Evolutionary conservation across 2,113 vertebrate species (phyloP), one percentile per base, ranked within the genome.

Genomic region (Alethe castanea): DNA sequence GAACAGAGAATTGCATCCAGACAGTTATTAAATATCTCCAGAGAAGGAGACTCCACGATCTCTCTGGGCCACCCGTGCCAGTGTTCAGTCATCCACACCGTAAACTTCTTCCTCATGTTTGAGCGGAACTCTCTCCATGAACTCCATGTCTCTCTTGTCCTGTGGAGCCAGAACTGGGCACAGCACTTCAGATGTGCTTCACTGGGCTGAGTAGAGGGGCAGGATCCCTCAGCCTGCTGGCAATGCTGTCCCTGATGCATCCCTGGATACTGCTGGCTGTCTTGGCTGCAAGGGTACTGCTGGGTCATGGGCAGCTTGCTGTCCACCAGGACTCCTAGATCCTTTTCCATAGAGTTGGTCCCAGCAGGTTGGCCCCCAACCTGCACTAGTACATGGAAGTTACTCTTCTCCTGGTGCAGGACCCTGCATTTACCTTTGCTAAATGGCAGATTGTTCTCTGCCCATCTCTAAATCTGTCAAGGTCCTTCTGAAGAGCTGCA

Each of bases 301-400:
- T 80, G 57, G 13, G 6, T 80, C 35, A 18, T 50, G 12, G 16
- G 16, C 20, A 26, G 6, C 14, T 71, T 71, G 8, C 3, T 48
- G 50, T 14, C 8, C 31, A 35, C 20, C 17, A 64, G 31, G 14
- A 48, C 2, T 11, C 16, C 14, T 35, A 80, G 14, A 22, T 23
- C 5, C 14, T 65, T 48, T 29, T 35, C 44, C 1, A 1, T 6
- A 64, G 66, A 50, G 17, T 9, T 64, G 14, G 25, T 57, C 17
- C 20, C 25, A 64, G 48, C 48, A 64, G 17, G 2, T 2, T 40
- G 36, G 6, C 9, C 5, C 20, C 31, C 25, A 42, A 0, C 3
- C 9, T 23, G 17, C 42, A 8, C 42, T 35, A 20, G 8, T 16
- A 11, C 10, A 7, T 50, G 31, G 14, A 22, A 31, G 9, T 31